Evolutionary conservation across 2,113 vertebrate species (phyloP), one percentile per base, ranked within the genome.

Genomic region (Daboia siamensis): DNA sequence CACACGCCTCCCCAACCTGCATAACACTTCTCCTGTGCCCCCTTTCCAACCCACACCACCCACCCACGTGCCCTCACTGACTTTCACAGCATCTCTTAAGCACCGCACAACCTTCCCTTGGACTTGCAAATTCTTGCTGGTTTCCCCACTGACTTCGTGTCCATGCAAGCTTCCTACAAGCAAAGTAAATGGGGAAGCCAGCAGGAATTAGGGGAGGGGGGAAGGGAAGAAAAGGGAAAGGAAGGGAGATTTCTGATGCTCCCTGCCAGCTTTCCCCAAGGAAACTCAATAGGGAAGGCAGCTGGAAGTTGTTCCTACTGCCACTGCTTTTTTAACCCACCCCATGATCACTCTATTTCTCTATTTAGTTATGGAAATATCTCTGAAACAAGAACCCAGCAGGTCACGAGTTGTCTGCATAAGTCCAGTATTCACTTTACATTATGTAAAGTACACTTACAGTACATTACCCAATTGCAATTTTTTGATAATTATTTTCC

Each of bases 401-500:
- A 69, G 12, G 64, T 33, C 64, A 69, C 29, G 15, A 29, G 4
- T 69, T 69, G 48, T 51, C 29, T 11, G 21, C 56, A n/a, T 87
- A 15, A 89, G 17, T 21, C 84, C 87, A 5, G 11, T 57, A 48
- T 44, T 85, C 17, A 51, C 89, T 5, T n/a, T 90, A 90, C 88
- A 0, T 0, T 93, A 55, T 1, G 17, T 15, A 33, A 69, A 69
- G 64, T 69, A 33, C 29, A 69, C 61, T n/a, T 69, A 0, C n/a
- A 69, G 64, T 33, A 15, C 29, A 33, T 33, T 33, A 69, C 29
- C n/a, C 29, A 33, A 69, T 69, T 69, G 64, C 29, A 69, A 15
- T 69, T n/a, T 17, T 15, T 39, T 21, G 93, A 24, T 39, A 26
- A 39, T 64, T 93, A 94, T 93, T 93, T 94, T 44, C 92, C 92